Percentiles rank a stretch among this genome's conserved stretches.
phyloP scores from a whole-genome alignment of 2,797 vertebrate species.

The Otolemur crassicaudatus region DNA sequence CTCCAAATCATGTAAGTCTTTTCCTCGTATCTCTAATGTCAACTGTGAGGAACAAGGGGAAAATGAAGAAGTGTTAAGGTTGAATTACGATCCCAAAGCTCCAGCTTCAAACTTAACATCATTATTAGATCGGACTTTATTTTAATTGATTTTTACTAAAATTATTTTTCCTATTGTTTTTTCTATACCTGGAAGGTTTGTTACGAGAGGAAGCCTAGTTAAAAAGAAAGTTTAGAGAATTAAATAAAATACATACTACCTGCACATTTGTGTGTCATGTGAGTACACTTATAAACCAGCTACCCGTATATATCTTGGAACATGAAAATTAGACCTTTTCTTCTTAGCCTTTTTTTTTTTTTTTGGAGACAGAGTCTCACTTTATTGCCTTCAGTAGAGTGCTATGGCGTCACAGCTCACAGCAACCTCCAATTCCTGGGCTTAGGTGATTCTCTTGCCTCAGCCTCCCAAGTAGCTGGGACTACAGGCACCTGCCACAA shows the following conservation, averaged over 20 bases:
- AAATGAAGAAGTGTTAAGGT: not conserved
- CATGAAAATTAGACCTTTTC: not conserved
- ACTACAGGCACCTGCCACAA: no score
- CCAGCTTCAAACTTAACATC: not conserved
- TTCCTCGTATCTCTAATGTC: not conserved
- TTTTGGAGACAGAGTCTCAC: no score
- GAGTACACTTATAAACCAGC: not conserved
- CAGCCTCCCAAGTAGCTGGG: no score
- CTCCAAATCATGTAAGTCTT: not conserved
- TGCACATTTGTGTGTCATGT: not conserved
- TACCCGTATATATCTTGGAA: not conserved
- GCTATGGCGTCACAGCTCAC: no score
- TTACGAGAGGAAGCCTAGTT: not conserved
- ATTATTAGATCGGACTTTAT: not conserved
- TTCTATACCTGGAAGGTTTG: not conserved
- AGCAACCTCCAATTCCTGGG: no score
- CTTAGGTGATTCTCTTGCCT: no score
- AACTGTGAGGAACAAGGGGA: not conserved
- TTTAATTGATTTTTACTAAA: slow-evolving; percentile 22
- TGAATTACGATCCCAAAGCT: not conserved
- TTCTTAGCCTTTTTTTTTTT: not conserved
- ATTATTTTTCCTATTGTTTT: not conserved
- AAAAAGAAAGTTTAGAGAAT: not conserved
- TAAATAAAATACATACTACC: not conserved
- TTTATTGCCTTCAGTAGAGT: no score